Percentiles rank a stretch among this genome's conserved stretches.
phyloP scores from a whole-genome alignment of 2,797 vertebrate genomes.

The Pogoniulus pusillus region DNA sequence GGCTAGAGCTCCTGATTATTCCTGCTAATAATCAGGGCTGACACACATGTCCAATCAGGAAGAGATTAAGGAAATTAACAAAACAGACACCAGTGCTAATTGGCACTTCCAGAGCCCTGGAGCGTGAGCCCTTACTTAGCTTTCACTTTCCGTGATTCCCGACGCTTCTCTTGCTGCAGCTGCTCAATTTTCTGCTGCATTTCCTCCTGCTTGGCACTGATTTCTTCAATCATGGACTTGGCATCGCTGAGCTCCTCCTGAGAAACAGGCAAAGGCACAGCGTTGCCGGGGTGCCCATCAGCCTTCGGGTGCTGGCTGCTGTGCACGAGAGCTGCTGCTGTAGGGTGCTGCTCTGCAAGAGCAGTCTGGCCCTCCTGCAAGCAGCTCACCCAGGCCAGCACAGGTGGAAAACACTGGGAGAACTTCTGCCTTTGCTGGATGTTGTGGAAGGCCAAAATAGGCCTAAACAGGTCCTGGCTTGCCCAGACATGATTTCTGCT shows the following conservation, averaged over 20 bases:
- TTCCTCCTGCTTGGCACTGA: slow-evolving; percentile 88
- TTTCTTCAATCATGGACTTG: slow-evolving; percentile 89
- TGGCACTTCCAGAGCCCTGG: neutral
- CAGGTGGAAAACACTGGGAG: too few relatives aligned
- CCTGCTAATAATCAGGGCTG: neutral
- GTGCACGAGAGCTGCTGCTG: neutral
- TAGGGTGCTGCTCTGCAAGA: neutral
- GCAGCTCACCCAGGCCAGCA: neutral
- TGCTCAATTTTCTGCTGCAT: slow-evolving; percentile 87
- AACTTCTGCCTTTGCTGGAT: too few relatives aligned
- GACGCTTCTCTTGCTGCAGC: slow-evolving; percentile 83
- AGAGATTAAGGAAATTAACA: neutral
- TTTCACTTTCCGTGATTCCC: slow-evolving; percentile 82
- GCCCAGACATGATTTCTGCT: too few relatives aligned
- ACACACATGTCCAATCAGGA: neutral
- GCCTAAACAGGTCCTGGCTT: too few relatives aligned
- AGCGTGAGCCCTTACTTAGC: slow-evolving; percentile 75
- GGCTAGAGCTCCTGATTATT: neutral
- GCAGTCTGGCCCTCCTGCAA: neutral
- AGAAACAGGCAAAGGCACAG: slow-evolving; percentile 22
- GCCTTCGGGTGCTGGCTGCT: neutral
- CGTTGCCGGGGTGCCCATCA: neutral
- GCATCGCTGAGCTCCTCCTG: slow-evolving; percentile 92
- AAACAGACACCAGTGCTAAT: neutral
- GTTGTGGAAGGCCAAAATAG: too few relatives aligned